Base-by-base conservation (phyloP, 2,888 invertebrate species). In the Zaprionus lineosus region DNA sequence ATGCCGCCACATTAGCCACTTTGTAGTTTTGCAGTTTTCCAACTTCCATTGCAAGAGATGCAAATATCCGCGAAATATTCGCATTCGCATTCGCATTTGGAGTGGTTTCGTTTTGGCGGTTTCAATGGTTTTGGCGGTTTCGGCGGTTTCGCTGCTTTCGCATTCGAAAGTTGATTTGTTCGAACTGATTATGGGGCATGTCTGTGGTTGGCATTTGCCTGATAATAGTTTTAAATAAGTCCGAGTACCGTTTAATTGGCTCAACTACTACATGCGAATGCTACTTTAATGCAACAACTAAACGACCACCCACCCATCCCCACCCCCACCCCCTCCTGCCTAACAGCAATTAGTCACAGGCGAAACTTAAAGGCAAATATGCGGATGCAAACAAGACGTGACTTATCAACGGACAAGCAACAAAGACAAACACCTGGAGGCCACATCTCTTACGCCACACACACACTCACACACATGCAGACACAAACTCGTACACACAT, bases 101-200 rank as follows among this genome's bases (percentile, higher is more conserved):
- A 56, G 71, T 41, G 70, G 65, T 47, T 39, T 66, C 51, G 53
- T 60, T 59, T 66, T 65, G 56, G 66, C 40, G 67, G 36, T 47
- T 46, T 12, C 26, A 11, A 6, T 18, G 55, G 62, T 33, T 74
- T 43, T 48, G 29, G 44, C 43, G 41, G 76, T 64, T 74, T 52
- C 47, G 48, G 19, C 39, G 70, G 75, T 67, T 47, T 24, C 48
- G 12, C 6, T 18, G 51, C 59, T 50, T 68, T 24, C 52, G 53
- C 51, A 74, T 84, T 77, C 48, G 77, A 84, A 84, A 81, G 78
- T 78, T 78, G 84, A 84, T 84, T 78, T 77, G 74, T 77, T 68
- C 62, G 57, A 74, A 66, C 74, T 81, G 84, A 78, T 81, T 84
- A 60, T 77, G 78, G 61, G 6, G 58, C 67, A 64, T 57, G 70